Conservation (phyloP, 2,888 invertebrate genomes). For the Eilema caniola region DNA sequence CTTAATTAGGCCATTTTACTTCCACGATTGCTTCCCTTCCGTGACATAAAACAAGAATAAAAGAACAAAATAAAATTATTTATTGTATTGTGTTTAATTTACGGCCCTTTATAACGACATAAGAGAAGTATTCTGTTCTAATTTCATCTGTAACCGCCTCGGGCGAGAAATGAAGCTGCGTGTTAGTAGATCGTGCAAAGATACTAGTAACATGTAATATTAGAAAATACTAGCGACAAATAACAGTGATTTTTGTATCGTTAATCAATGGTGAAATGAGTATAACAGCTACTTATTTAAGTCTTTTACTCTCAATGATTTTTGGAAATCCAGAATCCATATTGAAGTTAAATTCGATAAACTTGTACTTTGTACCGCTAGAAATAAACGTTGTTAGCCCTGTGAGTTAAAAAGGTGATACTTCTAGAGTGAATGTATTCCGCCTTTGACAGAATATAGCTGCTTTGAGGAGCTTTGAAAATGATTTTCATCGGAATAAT, state of each 20-base stretch:
- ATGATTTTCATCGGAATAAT: too few relatives aligned
- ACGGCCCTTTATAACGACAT: constrained; percentile 50
- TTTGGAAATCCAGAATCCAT: not conserved
- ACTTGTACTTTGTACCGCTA: too few relatives aligned
- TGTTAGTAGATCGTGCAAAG: not conserved
- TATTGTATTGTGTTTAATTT: constrained; percentile 59
- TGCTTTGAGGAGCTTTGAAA: too few relatives aligned
- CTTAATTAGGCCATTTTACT: constrained; percentile 29
- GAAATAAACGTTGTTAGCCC: not conserved
- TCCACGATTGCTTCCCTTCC: constrained; percentile 23
- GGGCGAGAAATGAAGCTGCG: constrained; percentile 23
- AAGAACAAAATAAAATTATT: constrained; percentile 57
- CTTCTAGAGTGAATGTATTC: not conserved
- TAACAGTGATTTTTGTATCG: not conserved
- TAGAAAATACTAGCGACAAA: not conserved
- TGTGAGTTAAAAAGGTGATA: not conserved
- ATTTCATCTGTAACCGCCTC: constrained; percentile 44
- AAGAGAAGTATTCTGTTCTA: constrained; percentile 44
- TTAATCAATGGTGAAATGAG: not conserved
- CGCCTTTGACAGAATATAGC: not conserved
- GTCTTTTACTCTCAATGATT: not conserved
- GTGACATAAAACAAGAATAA: constrained; percentile 30
- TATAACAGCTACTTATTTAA: not conserved
- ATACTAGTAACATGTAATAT: not conserved
- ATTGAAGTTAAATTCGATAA: too few relatives aligned